Percentiles rank a stretch among this genome's conserved stretches.
These are phyloP conservation scores for Plutomurus gul DNA, from an alignment of 1,140 invertebrate genomes.

Conservation along the genomic window DNA sequence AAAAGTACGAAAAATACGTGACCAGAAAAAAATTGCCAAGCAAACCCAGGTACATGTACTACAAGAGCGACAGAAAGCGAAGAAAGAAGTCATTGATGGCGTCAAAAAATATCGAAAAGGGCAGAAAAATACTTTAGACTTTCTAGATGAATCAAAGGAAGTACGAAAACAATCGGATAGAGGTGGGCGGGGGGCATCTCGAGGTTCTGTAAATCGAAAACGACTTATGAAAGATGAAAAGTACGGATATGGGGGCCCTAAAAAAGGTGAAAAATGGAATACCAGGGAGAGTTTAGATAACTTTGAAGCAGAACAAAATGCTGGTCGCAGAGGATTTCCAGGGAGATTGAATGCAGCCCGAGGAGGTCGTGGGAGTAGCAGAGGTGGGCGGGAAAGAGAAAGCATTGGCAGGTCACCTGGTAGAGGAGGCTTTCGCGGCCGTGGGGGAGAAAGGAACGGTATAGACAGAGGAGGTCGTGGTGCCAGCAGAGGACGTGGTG, in stretches of 20 bases:
- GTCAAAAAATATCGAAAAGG: constrained; percentile 84
- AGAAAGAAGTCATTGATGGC: constrained; percentile 74
- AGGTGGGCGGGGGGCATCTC: neutral
- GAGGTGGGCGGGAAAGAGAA: too few relatives aligned
- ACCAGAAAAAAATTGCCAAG: constrained; percentile 91
- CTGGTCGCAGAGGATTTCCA: constrained; percentile 42
- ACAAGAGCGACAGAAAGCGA: constrained; percentile 69
- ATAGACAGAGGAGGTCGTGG: constrained; percentile 46
- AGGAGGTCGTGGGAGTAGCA: constrained; percentile 49
- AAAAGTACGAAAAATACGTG: constrained; percentile 83
- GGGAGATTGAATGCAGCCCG: too few relatives aligned
- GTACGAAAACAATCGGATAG: constrained; percentile 47
- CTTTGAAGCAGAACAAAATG: neutral
- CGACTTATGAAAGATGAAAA: constrained; percentile 78
- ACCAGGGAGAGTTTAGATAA: constrained; percentile 70
- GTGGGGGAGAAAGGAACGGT: neutral
- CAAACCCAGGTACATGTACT: constrained; percentile 82
- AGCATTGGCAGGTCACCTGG: constrained; percentile 20
- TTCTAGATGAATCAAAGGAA: constrained; percentile 76
- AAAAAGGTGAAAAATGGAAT: constrained; percentile 86
- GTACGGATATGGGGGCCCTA: constrained; percentile 95
- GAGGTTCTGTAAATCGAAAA: neutral
- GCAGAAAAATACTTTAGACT: constrained; percentile 76
- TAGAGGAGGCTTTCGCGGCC: constrained; percentile 21
- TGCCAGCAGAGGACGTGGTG: constrained; percentile 46